These are phyloP conservation scores for Bombus waltoni DNA, from an alignment of 1,140 invertebrate species.

Conservation along the genomic window DNA sequence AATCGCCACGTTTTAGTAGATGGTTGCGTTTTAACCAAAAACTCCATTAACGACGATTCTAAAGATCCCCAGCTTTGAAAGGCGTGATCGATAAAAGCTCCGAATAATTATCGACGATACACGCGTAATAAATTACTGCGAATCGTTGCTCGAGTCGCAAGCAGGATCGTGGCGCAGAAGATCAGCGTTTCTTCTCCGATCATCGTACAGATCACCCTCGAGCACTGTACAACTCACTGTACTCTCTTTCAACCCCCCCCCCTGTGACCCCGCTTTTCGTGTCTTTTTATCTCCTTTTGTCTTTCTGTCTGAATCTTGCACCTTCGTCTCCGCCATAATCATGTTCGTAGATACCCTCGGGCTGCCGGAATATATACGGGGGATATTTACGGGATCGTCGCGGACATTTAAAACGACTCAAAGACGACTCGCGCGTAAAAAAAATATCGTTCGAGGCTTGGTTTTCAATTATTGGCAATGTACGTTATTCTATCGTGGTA, in stretches of 20 bases:
- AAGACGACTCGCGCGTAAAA: too few relatives aligned
- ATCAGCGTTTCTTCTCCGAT: conserved; percentile 6
- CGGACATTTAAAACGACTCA: too few relatives aligned
- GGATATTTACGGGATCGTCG: too few relatives aligned
- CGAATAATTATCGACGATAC: background rate
- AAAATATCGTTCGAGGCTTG: too few relatives aligned
- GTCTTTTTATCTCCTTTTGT: conserved; percentile 21
- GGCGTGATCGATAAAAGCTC: background rate
- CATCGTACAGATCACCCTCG: background rate
- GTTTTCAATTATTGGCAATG: too few relatives aligned
- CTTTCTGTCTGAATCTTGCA: conserved; percentile 16
- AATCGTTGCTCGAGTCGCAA: background rate
- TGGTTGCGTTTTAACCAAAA: background rate
- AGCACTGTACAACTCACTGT: background rate
- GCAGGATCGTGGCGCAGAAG: background rate
- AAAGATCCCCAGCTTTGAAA: background rate
- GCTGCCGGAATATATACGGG: background rate
- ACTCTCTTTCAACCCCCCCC: background rate
- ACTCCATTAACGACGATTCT: background rate
- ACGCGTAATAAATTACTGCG: background rate
- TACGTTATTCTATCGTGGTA: too few relatives aligned
- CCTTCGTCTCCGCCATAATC: background rate
- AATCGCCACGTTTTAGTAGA: background rate
- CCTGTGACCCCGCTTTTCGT: conserved; percentile 42
- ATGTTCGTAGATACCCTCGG: background rate